Conservation (phyloP, 2,888 invertebrate species). For the Pimpla rufipes region DNA sequence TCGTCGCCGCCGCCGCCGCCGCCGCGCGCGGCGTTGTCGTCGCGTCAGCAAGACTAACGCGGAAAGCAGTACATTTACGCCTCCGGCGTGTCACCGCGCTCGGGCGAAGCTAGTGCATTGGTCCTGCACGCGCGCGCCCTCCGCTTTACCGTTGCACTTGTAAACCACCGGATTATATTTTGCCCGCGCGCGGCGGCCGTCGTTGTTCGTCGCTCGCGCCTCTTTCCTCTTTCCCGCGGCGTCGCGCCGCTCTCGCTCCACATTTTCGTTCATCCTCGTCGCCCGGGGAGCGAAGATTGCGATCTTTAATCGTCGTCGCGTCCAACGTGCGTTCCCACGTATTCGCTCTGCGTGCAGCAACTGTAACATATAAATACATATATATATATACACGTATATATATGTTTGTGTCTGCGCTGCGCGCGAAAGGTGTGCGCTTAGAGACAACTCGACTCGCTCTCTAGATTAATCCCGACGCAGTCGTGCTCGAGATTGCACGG, state of each 20-base stretch:
- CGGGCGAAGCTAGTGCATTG: constrained; percentile 31
- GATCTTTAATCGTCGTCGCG: constrained; percentile 65
- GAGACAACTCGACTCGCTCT: background rate
- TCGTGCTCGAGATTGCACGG: background rate
- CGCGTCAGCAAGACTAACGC: constrained; percentile 60
- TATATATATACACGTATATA: constrained; percentile 1
- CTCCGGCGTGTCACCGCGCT: constrained; percentile 67
- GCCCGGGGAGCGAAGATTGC: constrained; percentile 54
- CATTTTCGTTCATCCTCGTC: constrained; percentile 51
- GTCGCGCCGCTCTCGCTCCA: background rate
- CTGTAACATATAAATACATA: background rate
- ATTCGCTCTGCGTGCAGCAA: constrained; percentile 29
- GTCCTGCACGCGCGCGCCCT: constrained; percentile 28
- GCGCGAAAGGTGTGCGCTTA: background rate
- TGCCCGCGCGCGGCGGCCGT: constrained; percentile 14
- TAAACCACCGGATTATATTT: constrained; percentile 66
- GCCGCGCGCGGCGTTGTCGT: constrained; percentile 32
- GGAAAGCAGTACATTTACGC: constrained; percentile 70
- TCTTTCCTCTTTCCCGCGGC: background rate
- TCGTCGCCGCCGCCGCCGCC: constrained; percentile 18
- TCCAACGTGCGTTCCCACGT: constrained; percentile 67
- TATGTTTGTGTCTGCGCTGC: background rate
- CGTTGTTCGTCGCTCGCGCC: constrained; percentile 27
- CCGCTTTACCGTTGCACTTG: constrained; percentile 65
- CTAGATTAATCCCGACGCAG: constrained; percentile 2